Evolutionary conservation across 2,113 vertebrate species (phyloP), one percentile per base, ranked within the genome.

Genomic region (Rallus limicola): DNA sequence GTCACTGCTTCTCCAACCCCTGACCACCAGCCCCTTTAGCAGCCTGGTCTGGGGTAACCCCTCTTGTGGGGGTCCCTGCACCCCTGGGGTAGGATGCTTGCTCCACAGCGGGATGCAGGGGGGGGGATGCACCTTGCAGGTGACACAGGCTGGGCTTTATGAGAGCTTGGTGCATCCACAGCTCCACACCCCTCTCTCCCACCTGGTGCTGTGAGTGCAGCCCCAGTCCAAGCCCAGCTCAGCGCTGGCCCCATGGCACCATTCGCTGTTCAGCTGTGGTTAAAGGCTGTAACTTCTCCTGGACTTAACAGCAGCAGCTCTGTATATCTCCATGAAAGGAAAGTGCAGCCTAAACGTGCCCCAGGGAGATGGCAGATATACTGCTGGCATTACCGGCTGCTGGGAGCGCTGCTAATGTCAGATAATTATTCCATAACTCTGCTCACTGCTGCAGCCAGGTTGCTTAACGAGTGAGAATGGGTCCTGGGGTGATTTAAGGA

Each of bases 1-100:
- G 4, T 14, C n/a, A 1, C 33, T 12, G 0, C 42, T 34, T 26
- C 33, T 24, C 31, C 36, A 6, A 5, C 3, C 4, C 0, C 24
- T 26, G 33, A 36, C 29, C 17, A 1, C 5, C 82, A 38, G 70
- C 56, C 15, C 63, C 14, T 9, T 1, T 23, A 59, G 64, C 88
- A 79, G 77, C 74, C 42, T 3, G 2, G 58, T 12, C 26, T 6
- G 36, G 21, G 62, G 42, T 23, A 16, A 16, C 31, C 42, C 34
- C 56, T 25, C 2, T 1, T 3, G 0, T 12, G 5, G 33, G 52
- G 10, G 25, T 17, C 38, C 55, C 23, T 6, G 16, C 23, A 19
- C 48, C 28, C 31, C 53, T 3, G 0, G 4, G 1, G 3, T 3
- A 25, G 62, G 63, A 16, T 8, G 1, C 38, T 53, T 7, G n/a